Percentiles rank a stretch among this genome's conserved stretches.
These are phyloP conservation scores for Netelia virgata DNA, from an alignment of 2,888 invertebrate genomes.

Conservation along the genomic window DNA sequence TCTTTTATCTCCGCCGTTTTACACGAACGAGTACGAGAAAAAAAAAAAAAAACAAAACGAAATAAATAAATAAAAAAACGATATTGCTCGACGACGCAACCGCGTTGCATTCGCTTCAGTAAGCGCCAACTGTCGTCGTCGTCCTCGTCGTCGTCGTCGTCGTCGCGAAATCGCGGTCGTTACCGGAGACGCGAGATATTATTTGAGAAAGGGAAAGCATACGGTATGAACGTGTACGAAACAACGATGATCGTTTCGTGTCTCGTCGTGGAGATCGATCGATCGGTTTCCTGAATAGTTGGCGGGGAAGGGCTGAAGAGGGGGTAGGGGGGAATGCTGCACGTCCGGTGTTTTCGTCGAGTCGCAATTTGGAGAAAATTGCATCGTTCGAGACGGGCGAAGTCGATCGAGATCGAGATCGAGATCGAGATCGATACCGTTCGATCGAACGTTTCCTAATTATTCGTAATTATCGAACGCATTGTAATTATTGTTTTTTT, in stretches of 20 bases:
- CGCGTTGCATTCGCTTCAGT: background rate
- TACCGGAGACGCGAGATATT: background rate
- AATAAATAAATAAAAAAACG: too few species aligned
- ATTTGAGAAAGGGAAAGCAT: slow-evolving; percentile 49
- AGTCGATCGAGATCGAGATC: background rate
- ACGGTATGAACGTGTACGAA: slow-evolving; percentile 6
- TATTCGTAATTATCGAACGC: too few species aligned
- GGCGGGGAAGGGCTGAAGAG: too few species aligned
- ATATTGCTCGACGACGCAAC: background rate
- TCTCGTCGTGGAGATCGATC: background rate
- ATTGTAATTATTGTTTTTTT: too few species aligned
- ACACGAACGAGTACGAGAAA: background rate
- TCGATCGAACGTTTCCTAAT: background rate
- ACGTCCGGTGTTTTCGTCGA: background rate
- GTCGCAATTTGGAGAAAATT: background rate
- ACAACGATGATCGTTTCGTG: slow-evolving; percentile 18
- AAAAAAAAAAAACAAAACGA: background rate
- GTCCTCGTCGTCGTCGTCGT: background rate
- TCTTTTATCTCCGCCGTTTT: slow-evolving; percentile 16
- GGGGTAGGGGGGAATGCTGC: background rate
- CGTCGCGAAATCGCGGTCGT: slow-evolving; percentile 29
- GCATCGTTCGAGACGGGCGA: background rate
- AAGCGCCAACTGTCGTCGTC: background rate
- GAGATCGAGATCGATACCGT: background rate
- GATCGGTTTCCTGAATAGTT: background rate